Evolutionary conservation across 2,113 vertebrate genomes (phyloP).

Genomic region (Spilogale gracilis): DNA sequence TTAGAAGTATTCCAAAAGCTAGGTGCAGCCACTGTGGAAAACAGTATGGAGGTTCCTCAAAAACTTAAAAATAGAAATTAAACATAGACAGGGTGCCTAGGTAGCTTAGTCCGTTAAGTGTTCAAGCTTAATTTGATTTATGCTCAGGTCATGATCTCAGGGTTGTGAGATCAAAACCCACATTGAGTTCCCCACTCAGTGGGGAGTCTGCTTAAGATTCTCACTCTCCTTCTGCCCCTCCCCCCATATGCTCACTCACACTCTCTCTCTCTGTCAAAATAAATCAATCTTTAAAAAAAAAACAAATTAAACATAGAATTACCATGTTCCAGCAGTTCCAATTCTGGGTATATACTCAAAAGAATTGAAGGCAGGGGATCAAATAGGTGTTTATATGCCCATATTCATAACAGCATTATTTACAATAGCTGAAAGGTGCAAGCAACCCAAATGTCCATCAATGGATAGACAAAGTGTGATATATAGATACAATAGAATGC

Average conservation of each 20-base stretch:
- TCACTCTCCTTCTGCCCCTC: not conserved
- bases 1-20: not conserved
- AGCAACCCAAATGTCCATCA: too few relatives aligned
- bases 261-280: not conserved
- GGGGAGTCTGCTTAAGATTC: not conserved
- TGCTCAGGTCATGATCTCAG: not conserved
- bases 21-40: not conserved
- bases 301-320: too few relatives aligned
- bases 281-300: too few relatives aligned
- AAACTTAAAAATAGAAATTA: not conserved
- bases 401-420: too few relatives aligned
- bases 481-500: too few relatives aligned
- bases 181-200: not conserved
- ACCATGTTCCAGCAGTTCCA: too few relatives aligned
- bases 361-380: too few relatives aligned
- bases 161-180: not conserved
- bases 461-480: too few relatives aligned
- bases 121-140: not conserved
- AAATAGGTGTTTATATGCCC: too few relatives aligned
- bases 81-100: not conserved
- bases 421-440: too few relatives aligned
- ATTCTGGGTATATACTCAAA: too few relatives aligned
- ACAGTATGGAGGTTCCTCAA: not conserved
- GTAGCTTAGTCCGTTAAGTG: not conserved
- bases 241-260: too few relatives aligned